Evolutionary conservation across 2,113 vertebrate genomes (phyloP), one percentile per base, ranked within the genome.

Genomic region (Nematolebias whitei): DNA sequence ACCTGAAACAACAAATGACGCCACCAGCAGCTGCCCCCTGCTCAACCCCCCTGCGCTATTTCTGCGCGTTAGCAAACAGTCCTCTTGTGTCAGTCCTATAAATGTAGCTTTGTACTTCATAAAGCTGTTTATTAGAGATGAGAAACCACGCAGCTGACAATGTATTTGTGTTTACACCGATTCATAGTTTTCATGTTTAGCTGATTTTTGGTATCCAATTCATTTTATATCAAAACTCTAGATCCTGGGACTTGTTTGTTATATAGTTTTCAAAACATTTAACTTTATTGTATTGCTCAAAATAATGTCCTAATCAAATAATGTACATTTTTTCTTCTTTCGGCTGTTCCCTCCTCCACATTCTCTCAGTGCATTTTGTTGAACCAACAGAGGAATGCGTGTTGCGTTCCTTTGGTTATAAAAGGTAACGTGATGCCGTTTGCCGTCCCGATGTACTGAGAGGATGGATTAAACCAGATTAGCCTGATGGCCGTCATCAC

Each of bases 1-100:
- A 85, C 80, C 83, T 87, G 85, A 84, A 84, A 80, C 71, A 87
- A 85, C 83, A 85, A 47, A 76, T 82, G 78, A 85, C 51, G 62
- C 16, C 78, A 79, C 23, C 64, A 23, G 62, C 83, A 81, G 80
- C 82, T 85, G 82, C 58, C 58, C 63, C 0, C 26, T 8, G 26
- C 26, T 26, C 32, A 48, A 57, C 70, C 74, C 64, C n/a, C 67
- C 59, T 16, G 29, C 20, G 52, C 54, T 55, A 24, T 59, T 51
- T 57, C 38, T 35, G 14, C 19, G 16, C 38, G 16, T 32, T 22
- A 35, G 48, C 26, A 43, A 59, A 83, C 72, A 43, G 72, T 72
- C 16, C 51, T 35, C 19, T 65, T 65, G 67, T 67, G 75, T 79
- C 70, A 78, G 12, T 15, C 68, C 40, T 59, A 45, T 76, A 79